phyloP scores from a whole-genome alignment of 2,113 vertebrate genomes.

The Ifrita kowaldi region DNA sequence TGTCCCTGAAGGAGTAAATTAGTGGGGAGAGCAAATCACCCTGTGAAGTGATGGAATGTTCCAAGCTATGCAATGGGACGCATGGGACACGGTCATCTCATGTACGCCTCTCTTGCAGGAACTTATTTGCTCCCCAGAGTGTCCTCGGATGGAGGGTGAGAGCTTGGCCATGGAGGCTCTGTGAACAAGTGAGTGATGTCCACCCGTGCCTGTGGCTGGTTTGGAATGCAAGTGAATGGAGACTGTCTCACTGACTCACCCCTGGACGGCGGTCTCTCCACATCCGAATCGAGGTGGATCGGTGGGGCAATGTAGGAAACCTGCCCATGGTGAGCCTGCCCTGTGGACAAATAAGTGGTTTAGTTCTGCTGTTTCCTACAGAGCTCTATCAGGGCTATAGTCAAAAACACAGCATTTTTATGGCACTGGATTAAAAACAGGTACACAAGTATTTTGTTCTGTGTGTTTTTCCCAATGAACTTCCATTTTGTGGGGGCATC shows the following conservation, averaged over 20 bases:
- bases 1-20: not conserved
- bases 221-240: not conserved
- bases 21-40: not conserved
- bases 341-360: slow-evolving; percentile 67
- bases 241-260: slow-evolving; percentile 63
- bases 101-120: not conserved
- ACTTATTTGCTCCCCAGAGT: not conserved
- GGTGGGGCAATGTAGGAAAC: slow-evolving; percentile 79
- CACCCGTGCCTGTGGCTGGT: fast-evolving
- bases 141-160: not conserved
- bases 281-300: slow-evolving; percentile 74
- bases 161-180: not conserved
- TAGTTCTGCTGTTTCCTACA: not conserved
- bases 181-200: not conserved
- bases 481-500: not conserved
- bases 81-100: fast-evolving
- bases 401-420: not conserved
- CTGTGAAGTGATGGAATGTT: not conserved
- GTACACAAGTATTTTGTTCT: not conserved
- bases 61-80: not conserved
- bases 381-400: not conserved
- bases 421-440: not conserved
- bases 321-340: slow-evolving; percentile 77
- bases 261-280: slow-evolving; percentile 71
- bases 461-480: not conserved